Percentiles rank a stretch among this genome's conserved stretches.
Conservation (phyloP, 2,113 vertebrate genomes). For the Rhagologus leucostigma region DNA sequence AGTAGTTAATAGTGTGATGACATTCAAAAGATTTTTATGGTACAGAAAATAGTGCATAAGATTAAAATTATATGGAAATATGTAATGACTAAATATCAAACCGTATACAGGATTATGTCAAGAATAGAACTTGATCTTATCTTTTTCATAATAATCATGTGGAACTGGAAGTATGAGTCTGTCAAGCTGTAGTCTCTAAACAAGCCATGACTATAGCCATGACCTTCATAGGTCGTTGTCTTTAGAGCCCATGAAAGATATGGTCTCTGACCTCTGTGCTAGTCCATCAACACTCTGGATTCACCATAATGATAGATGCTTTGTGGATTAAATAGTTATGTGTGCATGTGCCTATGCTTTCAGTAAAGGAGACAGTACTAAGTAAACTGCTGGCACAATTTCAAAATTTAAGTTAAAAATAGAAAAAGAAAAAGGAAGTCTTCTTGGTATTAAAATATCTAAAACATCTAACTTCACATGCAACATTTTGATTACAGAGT, state of each 20-base stretch:
- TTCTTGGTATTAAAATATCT: background rate
- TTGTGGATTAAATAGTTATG: background rate
- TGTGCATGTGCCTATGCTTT: background rate
- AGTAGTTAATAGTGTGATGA: background rate
- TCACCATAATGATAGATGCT: background rate
- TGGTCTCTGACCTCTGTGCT: background rate
- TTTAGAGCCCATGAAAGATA: background rate
- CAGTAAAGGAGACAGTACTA: background rate
- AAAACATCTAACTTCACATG: background rate
- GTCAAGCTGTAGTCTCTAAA: background rate
- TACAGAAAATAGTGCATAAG: background rate
- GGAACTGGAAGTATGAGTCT: background rate
- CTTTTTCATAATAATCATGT: background rate
- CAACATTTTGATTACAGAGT: background rate
- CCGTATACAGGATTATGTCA: background rate
- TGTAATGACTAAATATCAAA: background rate
- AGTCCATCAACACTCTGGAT: background rate
- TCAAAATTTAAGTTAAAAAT: background rate
- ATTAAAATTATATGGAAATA: background rate
- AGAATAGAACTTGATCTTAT: background rate
- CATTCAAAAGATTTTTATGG: background rate
- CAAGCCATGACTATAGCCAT: background rate
- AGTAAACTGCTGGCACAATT: background rate
- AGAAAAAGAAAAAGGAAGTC: accelerated
- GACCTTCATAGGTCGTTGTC: background rate